A percentile compares a stretch with the other conserved stretches of the same genome.
phyloP scores from a whole-genome alignment of 1,140 invertebrate genomes.

The Himalopsyche phryganea region DNA sequence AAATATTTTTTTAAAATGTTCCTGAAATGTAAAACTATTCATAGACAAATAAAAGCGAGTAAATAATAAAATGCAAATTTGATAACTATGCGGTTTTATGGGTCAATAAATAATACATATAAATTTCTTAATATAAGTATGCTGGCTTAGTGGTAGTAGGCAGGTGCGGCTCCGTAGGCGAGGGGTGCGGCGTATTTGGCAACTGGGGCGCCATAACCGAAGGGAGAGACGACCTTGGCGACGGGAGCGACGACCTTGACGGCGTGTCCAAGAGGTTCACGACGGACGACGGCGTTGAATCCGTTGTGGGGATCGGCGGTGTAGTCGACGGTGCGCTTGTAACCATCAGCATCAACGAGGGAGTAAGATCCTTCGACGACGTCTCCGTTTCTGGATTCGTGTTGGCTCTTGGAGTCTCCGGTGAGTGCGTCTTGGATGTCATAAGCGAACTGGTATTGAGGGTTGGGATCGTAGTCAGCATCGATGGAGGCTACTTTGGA shows the following conservation, averaged over 20 bases:
- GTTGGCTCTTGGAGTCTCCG: constrained; percentile 59
- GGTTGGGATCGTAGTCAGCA: constrained; percentile 53
- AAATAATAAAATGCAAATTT: constrained; percentile 21
- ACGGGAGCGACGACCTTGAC: constrained; percentile 43
- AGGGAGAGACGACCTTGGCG: constrained; percentile 32
- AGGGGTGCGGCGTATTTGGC: constrained; percentile 32
- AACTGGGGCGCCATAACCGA: constrained; percentile 29
- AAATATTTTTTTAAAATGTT: too few species aligned
- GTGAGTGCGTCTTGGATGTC: constrained; percentile 58
- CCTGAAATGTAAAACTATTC: too few species aligned
- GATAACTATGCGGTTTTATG: constrained; percentile 33
- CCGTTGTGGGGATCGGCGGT: constrained; percentile 55
- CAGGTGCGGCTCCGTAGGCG: constrained; percentile 29
- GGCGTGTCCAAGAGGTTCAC: constrained; percentile 42
- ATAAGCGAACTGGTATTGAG: constrained; percentile 57
- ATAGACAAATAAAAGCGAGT: too few species aligned
- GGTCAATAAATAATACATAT: too few species aligned
- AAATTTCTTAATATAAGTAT: not conserved
- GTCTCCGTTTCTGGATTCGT: constrained; percentile 56
- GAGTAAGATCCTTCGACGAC: constrained; percentile 56
- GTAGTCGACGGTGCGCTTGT: constrained; percentile 57
- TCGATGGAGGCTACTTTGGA: constrained; percentile 38
- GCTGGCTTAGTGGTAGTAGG: constrained; percentile 23
- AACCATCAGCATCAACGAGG: constrained; percentile 57
- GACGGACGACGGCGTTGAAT: constrained; percentile 49